Percentiles rank a stretch among this genome's conserved stretches.
These are phyloP conservation scores for Orestias chungarensis DNA, from an alignment of 2,797 vertebrate species.

Conservation along the genomic window DNA sequence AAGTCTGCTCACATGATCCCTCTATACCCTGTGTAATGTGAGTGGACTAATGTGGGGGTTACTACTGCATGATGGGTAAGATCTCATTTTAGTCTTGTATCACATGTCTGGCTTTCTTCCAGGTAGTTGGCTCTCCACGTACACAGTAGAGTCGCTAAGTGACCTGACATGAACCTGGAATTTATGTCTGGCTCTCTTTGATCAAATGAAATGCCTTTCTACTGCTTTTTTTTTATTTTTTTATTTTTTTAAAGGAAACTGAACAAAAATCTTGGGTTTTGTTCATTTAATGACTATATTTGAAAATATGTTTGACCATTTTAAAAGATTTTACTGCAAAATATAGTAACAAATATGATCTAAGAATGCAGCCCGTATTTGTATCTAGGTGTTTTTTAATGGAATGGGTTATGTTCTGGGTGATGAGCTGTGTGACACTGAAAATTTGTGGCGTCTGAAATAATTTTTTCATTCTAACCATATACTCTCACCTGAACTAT, in stretches of 20 bases:
- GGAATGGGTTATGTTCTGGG: neutral
- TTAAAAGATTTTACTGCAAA: neutral
- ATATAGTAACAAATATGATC: neutral
- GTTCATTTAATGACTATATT: neutral
- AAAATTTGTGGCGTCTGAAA: too few relatives aligned
- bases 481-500: too few relatives aligned
- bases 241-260: neutral
- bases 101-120: conserved; percentile 46
- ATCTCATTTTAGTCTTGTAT: conserved; percentile 51
- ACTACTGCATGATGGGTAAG: conserved; percentile 11
- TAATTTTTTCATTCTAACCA: too few relatives aligned
- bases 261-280: neutral
- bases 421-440: too few relatives aligned
- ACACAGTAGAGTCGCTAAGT: neutral
- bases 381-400: neutral
- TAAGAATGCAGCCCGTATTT: neutral
- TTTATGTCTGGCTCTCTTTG: neutral
- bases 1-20: conserved; percentile 9
- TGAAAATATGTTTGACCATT: neutral
- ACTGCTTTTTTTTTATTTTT: neutral
- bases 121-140: conserved; percentile 24
- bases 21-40: conserved; percentile 46
- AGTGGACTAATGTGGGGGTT: conserved; percentile 18
- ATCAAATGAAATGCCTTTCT: neutral
- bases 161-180: conserved; percentile 16